These are phyloP conservation scores for Prolemur simus DNA, from an alignment of 2,113 vertebrate genomes.

Conservation along the genomic window DNA sequence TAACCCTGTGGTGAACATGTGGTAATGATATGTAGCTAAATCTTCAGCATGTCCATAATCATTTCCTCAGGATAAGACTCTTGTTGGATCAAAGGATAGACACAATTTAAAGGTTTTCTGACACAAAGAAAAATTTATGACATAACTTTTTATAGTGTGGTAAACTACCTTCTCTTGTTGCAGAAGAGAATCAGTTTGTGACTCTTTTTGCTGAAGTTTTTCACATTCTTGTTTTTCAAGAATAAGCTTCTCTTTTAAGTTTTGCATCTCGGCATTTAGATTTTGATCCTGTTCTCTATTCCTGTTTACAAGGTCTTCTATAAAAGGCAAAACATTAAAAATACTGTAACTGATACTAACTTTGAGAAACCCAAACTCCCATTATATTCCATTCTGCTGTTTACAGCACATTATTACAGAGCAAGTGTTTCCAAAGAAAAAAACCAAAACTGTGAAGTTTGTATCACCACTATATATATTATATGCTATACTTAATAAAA, in stretches of 20 bases:
- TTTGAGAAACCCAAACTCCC: background rate
- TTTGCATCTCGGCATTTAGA: slow-evolving; percentile 84
- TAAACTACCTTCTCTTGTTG: slow-evolving; percentile 89
- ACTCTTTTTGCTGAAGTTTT: slow-evolving; percentile 84
- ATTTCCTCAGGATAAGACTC: background rate
- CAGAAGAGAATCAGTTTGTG: slow-evolving; percentile 81
- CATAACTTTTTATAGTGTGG: background rate
- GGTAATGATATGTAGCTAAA: background rate
- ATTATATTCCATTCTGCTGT: background rate
- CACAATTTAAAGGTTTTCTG: slow-evolving; percentile 1
- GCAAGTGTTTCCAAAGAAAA: background rate
- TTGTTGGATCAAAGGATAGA: background rate
- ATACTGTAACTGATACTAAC: background rate
- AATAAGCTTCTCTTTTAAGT: slow-evolving; percentile 82
- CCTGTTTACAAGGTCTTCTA: slow-evolving; percentile 78
- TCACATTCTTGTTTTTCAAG: slow-evolving; percentile 80
- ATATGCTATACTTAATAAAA: background rate
- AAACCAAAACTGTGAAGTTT: background rate
- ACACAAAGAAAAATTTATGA: background rate
- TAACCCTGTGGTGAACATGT: background rate
- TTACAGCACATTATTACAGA: background rate
- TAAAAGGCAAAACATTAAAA: slow-evolving; percentile 12
- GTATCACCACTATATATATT: background rate
- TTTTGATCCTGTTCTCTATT: slow-evolving; percentile 80
- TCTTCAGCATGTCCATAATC: background rate